These are phyloP conservation scores for Bombycilla garrulus DNA, from an alignment of 2,113 vertebrate genomes.

Conservation along the genomic window DNA sequence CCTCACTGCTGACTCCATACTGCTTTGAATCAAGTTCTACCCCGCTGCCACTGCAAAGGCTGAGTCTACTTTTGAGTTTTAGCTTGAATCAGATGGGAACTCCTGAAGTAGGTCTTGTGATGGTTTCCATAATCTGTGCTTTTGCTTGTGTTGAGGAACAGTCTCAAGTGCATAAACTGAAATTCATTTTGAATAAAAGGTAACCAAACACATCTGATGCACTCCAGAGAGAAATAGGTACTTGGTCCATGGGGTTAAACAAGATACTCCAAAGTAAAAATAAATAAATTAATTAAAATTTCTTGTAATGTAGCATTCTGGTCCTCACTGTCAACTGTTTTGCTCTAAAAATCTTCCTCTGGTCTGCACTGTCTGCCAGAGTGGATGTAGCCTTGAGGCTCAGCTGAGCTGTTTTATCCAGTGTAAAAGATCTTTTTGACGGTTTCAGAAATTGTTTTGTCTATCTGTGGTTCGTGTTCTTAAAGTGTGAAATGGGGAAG, in stretches of 20 bases:
- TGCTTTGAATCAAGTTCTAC: not conserved
- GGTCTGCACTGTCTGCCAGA: not conserved
- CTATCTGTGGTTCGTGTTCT: not conserved
- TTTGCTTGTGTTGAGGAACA: not conserved
- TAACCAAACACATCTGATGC: not conserved
- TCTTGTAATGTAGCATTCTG: not conserved
- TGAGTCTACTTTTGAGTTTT: not conserved
- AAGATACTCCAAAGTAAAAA: not conserved
- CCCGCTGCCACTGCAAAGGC: not conserved
- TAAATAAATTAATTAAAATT: not conserved
- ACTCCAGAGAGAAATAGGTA: not conserved
- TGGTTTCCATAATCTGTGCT: not conserved
- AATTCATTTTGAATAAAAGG: not conserved
- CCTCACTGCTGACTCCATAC: not conserved
- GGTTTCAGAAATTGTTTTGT: not conserved
- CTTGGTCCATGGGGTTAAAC: not conserved
- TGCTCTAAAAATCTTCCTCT: not conserved
- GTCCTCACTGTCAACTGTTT: not conserved
- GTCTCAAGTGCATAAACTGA: not conserved
- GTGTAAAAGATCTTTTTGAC: not conserved
- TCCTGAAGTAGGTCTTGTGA: not conserved
- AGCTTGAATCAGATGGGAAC: not conserved
- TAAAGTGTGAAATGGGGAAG: not conserved
- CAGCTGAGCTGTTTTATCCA: not conserved
- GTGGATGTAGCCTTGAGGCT: not conserved